These are phyloP conservation scores for Chrysolina americana DNA, from an alignment of 2,888 invertebrate genomes.

Conservation along the genomic window DNA sequence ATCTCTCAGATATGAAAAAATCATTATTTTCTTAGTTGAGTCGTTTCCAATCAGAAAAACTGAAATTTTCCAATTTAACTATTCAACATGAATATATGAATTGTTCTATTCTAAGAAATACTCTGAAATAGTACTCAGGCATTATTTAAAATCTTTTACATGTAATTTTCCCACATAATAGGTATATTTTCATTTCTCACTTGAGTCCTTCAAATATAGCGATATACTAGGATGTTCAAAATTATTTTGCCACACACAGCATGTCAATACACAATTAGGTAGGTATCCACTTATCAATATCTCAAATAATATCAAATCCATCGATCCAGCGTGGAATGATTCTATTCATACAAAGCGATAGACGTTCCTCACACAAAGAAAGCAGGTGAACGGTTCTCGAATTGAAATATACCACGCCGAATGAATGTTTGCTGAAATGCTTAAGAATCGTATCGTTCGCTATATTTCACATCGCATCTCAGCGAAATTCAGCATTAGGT, in stretches of 20 bases:
- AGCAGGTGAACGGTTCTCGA: not conserved
- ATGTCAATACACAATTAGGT: not conserved
- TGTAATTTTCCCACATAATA: too few species aligned
- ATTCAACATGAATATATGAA: too few species aligned
- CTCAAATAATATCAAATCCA: not conserved
- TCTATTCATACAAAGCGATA: not conserved
- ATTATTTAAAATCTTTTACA: too few species aligned
- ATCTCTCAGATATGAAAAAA: too few species aligned
- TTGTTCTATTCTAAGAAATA: too few species aligned
- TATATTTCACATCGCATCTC: not conserved
- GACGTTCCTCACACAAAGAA: slow-evolving; percentile 9
- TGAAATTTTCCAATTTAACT: too few species aligned
- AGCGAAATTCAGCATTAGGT: not conserved
- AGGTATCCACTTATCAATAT: not conserved
- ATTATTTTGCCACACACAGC: not conserved
- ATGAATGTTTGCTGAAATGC: not conserved
- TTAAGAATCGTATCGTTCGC: not conserved
- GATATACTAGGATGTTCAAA: not conserved
- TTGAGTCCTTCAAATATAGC: not conserved
- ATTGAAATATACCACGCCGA: not conserved
- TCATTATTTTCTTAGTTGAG: too few species aligned
- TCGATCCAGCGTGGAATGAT: not conserved
- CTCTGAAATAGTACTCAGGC: too few species aligned
- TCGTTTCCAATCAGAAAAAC: too few species aligned
- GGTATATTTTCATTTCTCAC: too few species aligned